Percentiles rank a stretch among this genome's conserved stretches.
These are phyloP conservation scores for Conus betulinus DNA, from an alignment of 1,140 invertebrate genomes.

Conservation along the genomic window DNA sequence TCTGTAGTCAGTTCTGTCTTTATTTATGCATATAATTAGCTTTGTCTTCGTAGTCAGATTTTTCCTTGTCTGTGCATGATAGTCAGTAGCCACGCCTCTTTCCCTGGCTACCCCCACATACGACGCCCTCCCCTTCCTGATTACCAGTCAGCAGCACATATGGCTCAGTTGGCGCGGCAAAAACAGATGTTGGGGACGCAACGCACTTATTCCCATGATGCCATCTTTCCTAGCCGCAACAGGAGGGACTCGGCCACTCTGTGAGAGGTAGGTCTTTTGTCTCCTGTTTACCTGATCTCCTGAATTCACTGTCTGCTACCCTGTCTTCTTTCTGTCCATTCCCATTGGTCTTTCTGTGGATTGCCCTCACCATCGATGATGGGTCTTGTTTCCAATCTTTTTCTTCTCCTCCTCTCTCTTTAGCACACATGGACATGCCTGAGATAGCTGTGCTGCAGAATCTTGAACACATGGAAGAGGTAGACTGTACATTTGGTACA, in stretches of 20 bases:
- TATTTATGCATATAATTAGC: background rate
- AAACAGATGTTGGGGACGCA: slow-evolving; percentile 57
- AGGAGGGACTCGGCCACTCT: slow-evolving; percentile 27
- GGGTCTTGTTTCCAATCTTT: background rate
- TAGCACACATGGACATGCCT: no score
- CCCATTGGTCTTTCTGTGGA: background rate
- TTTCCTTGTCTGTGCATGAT: background rate
- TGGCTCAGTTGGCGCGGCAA: slow-evolving; percentile 65
- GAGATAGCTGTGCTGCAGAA: no score
- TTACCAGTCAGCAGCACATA: slow-evolving; percentile 72
- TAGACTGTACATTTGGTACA: no score
- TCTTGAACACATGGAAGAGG: no score
- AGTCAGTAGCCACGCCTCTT: slow-evolving; percentile 36
- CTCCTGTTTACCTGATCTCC: slow-evolving; percentile 4
- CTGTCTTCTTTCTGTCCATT: background rate
- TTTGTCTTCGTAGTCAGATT: no score
- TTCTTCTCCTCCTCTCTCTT: background rate
- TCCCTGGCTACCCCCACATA: slow-evolving; percentile 45
- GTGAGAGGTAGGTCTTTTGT: slow-evolving; percentile 53
- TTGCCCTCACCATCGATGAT: background rate
- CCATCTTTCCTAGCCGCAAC: slow-evolving; percentile 30
- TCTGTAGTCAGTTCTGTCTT: no score
- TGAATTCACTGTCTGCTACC: background rate
- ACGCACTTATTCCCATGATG: slow-evolving; percentile 63
- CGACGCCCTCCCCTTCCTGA: slow-evolving; percentile 71